Evolutionary conservation across 2,888 invertebrate genomes (phyloP), one percentile per base, ranked within the genome.

Genomic region (Orthosia gothica): DNA sequence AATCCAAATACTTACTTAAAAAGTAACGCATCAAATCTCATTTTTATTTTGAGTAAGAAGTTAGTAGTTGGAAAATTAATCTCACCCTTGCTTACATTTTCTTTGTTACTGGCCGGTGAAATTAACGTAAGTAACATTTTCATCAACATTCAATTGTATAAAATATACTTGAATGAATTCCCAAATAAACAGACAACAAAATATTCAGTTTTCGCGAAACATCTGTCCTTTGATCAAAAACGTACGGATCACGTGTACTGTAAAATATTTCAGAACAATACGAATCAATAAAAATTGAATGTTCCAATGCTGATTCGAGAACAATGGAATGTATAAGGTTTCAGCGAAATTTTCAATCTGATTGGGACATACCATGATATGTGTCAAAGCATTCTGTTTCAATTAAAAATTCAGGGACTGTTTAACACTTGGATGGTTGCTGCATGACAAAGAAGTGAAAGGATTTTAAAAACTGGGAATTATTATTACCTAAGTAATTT

Each of bases 171-270:
- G 9, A 5, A 55, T 9, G 2, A 54, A 61, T 40, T 49, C 11
- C 9, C 16, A 52, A 26, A 52, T 47, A 26, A 59, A 59, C 40
- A 5, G 13, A 55, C 16, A 11, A 0, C 26, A 9, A 40, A 74
- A 58, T 47, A 32, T 75, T 75, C 13, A 52, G 13, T 16, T 66
- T 74, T 13, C 20, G 63, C 32, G 20, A 52, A 75, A 65, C 26
- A 57, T 32, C 11, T 47, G 75, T 32, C 74, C 67, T 59, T 74
- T 74, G 23, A 75, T 67, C 65, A 74, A 47, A 74, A 58, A 18
- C 13, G 11, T 59, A 65, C 40, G 64, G 69, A 45, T 66, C 20
- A 32, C 20, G 13, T 58, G 45, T 15, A 66, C 52, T 58, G 57
- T 50, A 20, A 75, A 74, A 66, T 52, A 75, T 67, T 74, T 45